phyloP scores from a whole-genome alignment of 2,888 invertebrate species.

The Hirtodrosophila confusa region DNA sequence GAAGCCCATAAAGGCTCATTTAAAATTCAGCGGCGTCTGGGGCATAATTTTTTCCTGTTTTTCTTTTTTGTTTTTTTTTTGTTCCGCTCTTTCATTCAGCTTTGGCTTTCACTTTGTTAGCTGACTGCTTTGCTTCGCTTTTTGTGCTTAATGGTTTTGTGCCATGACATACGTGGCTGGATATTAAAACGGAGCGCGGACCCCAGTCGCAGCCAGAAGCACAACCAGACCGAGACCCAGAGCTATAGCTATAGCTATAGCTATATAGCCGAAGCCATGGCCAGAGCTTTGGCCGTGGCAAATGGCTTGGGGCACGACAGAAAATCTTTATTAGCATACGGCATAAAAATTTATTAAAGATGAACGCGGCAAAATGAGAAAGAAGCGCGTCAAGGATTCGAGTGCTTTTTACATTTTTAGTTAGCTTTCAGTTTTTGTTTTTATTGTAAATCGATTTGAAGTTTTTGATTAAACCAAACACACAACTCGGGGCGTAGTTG shows the following conservation, averaged over 20 bases:
- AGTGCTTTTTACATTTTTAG: conserved; percentile 52
- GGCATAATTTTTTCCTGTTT: conserved; percentile 74
- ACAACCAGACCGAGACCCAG: conserved; percentile 3
- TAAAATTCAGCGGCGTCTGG: conserved; percentile 80
- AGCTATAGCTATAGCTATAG: conserved; percentile 1
- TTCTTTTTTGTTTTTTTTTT: conserved; percentile 28
- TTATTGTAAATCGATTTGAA: conserved; percentile 79
- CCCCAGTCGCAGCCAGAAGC: conserved; percentile 22
- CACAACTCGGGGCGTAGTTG: conserved; percentile 55
- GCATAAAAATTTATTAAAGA: conserved; percentile 80
- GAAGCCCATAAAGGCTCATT: conserved; percentile 80
- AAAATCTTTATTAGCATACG: conserved; percentile 80
- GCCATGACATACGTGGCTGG: conserved; percentile 80
- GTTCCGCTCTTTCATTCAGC: conserved; percentile 60
- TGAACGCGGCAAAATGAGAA: conserved; percentile 64
- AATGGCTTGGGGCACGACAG: conserved; percentile 70
- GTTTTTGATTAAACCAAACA: conserved; percentile 71
- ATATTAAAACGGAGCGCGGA: conserved; percentile 68
- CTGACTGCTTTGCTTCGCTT: conserved; percentile 51
- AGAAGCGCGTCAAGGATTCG: conserved; percentile 47
- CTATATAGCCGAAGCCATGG: not conserved
- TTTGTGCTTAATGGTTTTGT: conserved; percentile 78
- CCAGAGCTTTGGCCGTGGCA: conserved; percentile 31
- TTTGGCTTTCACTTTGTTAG: conserved; percentile 64
- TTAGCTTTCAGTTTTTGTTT: conserved; percentile 38